Evolutionary conservation across 1,140 invertebrate species (phyloP).

Genomic region (Musca domestica): DNA sequence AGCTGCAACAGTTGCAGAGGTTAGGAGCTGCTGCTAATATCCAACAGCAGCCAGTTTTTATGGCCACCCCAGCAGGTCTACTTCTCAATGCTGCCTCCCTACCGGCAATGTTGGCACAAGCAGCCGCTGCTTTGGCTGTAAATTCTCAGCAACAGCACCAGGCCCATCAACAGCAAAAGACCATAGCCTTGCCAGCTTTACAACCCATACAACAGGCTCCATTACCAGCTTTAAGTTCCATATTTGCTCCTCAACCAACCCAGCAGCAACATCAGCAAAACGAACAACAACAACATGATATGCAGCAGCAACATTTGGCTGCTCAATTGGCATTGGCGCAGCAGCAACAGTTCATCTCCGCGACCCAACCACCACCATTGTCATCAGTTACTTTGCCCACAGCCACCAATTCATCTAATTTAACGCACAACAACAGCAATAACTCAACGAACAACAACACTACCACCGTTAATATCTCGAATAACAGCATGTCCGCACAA

Average conservation of each 20-base stretch:
- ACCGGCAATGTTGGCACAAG: constrained; percentile 47
- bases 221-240: constrained; percentile 45
- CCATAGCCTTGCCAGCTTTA: constrained; percentile 38
- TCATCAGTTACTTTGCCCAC: constrained; percentile 31
- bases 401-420: constrained; percentile 14
- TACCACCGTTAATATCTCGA: constrained; percentile 26
- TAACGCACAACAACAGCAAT: constrained; percentile 17
- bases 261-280: constrained; percentile 25
- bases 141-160: constrained; percentile 44
- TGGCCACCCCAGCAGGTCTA: constrained; percentile 47
- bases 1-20: constrained; percentile 42
- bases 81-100: constrained; percentile 46
- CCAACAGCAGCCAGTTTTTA: constrained; percentile 44
- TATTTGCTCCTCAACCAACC: constrained; percentile 36
- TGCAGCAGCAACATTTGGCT: constrained; percentile 33
- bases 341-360: constrained; percentile 43
- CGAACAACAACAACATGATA: constrained; percentile 25
- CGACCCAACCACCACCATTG: constrained; percentile 38
- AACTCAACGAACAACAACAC: constrained; percentile 23
- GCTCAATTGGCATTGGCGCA: constrained; percentile 37
- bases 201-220: constrained; percentile 37
- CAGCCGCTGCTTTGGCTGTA: constrained; percentile 41
- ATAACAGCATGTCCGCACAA: constrained; percentile 20
- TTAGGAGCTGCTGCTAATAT: constrained; percentile 35
- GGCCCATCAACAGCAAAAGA: constrained; percentile 35